Percentiles rank a stretch among this genome's conserved stretches.
Evolutionary conservation across 2,797 vertebrate genomes (phyloP).

Genomic region (Clarias pachynema): DNA sequence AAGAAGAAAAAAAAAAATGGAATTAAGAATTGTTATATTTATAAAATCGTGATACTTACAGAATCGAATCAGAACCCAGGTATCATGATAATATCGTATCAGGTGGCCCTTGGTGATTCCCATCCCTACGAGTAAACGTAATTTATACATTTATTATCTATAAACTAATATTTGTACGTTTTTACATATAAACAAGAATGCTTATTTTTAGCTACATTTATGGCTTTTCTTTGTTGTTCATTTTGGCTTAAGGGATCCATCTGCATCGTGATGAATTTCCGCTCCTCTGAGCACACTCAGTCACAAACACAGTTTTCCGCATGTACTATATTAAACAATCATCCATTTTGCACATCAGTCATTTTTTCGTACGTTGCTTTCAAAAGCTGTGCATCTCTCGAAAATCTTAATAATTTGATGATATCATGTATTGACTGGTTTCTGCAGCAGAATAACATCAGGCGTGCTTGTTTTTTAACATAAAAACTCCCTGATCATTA

Average conservation of each 20-base stretch:
- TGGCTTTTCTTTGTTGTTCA: neutral
- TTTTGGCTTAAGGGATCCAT: neutral
- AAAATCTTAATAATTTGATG: constrained; percentile 4
- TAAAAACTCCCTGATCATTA: neutral
- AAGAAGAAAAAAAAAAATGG: too few species aligned
- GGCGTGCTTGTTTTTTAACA: constrained; percentile 6
- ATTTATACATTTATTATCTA: neutral
- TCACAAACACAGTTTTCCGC: neutral
- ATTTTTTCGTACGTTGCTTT: neutral
- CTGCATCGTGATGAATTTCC: neutral
- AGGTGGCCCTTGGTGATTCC: too few species aligned
- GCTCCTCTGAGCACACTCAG: neutral
- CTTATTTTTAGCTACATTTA: neutral
- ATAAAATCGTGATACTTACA: too few species aligned
- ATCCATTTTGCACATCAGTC: neutral
- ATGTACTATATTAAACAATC: neutral
- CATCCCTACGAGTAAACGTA: too few species aligned
- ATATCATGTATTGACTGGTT: neutral
- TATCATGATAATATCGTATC: too few species aligned
- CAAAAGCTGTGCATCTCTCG: too few species aligned
- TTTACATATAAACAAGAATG: neutral
- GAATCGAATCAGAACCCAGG: too few species aligned
- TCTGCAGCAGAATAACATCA: constrained; percentile 4
- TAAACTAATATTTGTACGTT: neutral
- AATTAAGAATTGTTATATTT: too few species aligned